Percentiles rank a stretch among this genome's conserved stretches.
Conservation (phyloP, 2,888 invertebrate genomes). For the Agrochola lychnidis region DNA sequence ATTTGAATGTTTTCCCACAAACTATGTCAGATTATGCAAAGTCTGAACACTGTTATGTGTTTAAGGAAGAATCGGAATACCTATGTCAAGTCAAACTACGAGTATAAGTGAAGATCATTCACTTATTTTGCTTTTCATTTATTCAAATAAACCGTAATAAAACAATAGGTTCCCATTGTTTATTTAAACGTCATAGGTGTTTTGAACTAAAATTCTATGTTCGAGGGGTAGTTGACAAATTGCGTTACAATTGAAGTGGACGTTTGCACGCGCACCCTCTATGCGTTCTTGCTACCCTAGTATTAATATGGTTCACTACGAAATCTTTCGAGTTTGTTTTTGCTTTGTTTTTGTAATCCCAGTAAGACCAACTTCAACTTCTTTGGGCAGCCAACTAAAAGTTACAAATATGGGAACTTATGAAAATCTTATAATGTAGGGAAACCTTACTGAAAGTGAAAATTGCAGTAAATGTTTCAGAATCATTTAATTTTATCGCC, state of each 20-base stretch:
- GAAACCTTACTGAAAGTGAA: background rate
- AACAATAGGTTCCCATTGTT: conserved; percentile 31
- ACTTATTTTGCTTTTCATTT: background rate
- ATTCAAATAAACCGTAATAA: background rate
- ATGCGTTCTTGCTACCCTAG: conserved; percentile 51
- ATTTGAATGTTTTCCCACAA: background rate
- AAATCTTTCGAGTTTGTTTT: background rate
- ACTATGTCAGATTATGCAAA: background rate
- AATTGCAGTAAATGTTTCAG: background rate
- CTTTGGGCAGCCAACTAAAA: background rate
- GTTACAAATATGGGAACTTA: background rate
- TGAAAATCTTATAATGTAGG: background rate
- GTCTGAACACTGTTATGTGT: no score
- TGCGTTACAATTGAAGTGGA: conserved; percentile 76
- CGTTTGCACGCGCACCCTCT: conserved; percentile 55
- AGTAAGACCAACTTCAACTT: background rate
- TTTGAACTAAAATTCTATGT: conserved; percentile 44
- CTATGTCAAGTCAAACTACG: background rate
- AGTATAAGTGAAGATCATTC: background rate
- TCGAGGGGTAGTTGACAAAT: conserved; percentile 80
- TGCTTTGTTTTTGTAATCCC: background rate
- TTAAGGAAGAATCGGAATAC: no score
- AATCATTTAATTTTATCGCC: background rate
- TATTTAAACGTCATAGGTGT: conserved; percentile 38
- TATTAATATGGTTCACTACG: conserved; percentile 35